Conservation (phyloP, 1,140 invertebrate species). For the Sipha flava region DNA sequence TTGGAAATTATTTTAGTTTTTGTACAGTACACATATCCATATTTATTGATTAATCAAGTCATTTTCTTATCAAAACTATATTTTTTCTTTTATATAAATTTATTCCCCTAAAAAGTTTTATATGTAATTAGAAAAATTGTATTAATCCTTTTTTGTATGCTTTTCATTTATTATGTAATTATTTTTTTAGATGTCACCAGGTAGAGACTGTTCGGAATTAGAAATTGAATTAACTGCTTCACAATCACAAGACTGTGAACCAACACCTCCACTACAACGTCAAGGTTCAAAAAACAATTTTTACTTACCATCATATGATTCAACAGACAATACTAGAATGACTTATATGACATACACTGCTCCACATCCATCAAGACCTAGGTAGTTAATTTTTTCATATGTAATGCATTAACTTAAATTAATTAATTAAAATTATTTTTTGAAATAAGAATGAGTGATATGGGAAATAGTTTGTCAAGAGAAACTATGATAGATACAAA, state of each 20-base stretch:
- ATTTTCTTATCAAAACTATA: too few species aligned
- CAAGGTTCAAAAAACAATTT: conserved; percentile 88
- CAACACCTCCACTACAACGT: conserved; percentile 78
- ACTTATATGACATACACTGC: conserved; percentile 55
- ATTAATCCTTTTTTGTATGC: too few species aligned
- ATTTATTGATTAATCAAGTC: too few species aligned
- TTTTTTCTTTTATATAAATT: too few species aligned
- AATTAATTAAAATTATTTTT: not conserved
- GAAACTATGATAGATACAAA: conserved; percentile 46
- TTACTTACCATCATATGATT: conserved; percentile 62
- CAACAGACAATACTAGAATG: conserved; percentile 42
- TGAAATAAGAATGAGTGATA: conserved; percentile 10
- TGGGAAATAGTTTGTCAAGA: not conserved
- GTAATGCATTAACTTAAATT: not conserved
- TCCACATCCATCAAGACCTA: conserved; percentile 50
- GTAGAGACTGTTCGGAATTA: conserved; percentile 60
- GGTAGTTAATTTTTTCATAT: not conserved
- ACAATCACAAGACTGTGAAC: conserved; percentile 86
- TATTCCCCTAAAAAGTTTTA: too few species aligned
- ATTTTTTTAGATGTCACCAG: conserved; percentile 60
- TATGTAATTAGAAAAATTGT: too few species aligned
- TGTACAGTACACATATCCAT: too few species aligned
- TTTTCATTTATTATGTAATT: too few species aligned
- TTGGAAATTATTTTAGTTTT: too few species aligned
- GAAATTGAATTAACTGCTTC: conserved; percentile 77